phyloP scores from a whole-genome alignment of 1,140 invertebrate species.

The Leptinotarsa texana region DNA sequence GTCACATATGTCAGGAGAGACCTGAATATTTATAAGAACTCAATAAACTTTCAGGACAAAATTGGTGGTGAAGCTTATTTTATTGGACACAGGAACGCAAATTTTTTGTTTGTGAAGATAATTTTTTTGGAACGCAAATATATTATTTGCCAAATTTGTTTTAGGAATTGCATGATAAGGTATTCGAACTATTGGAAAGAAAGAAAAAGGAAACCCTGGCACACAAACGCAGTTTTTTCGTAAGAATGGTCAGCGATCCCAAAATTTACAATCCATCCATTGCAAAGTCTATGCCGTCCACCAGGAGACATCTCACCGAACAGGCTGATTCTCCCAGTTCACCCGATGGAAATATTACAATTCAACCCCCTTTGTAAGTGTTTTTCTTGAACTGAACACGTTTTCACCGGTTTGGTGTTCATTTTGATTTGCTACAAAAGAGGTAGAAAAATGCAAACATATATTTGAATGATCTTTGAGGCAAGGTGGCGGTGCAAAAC shows the following conservation, averaged over 20 bases:
- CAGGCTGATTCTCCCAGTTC: slow-evolving; percentile 47
- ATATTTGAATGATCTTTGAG: no score
- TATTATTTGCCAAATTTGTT: slow-evolving; percentile 16
- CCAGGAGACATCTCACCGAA: slow-evolving; percentile 58
- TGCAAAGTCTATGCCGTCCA: slow-evolving; percentile 68
- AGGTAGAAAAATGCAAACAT: no score
- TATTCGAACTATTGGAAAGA: slow-evolving; percentile 68
- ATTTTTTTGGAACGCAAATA: no score
- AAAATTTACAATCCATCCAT: slow-evolving; percentile 93
- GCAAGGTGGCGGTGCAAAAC: no score
- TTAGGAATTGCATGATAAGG: slow-evolving; percentile 69
- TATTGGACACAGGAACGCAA: no score
- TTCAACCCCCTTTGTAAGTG: slow-evolving; percentile 56
- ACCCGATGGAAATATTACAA: slow-evolving; percentile 54
- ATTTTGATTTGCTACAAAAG: not conserved
- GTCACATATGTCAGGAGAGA: no score
- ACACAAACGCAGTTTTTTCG: slow-evolving; percentile 92
- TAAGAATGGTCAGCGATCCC: slow-evolving; percentile 95
- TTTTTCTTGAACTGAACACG: not conserved
- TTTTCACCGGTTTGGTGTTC: not conserved
- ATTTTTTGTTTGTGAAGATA: no score
- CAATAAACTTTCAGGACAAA: no score
- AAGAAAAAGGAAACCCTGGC: slow-evolving; percentile 76
- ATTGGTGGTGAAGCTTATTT: no score
- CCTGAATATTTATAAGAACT: no score